Percentiles rank a stretch among this genome's conserved stretches.
Conservation (phyloP, 2,888 invertebrate genomes). For the Pseudoips prasinana region DNA sequence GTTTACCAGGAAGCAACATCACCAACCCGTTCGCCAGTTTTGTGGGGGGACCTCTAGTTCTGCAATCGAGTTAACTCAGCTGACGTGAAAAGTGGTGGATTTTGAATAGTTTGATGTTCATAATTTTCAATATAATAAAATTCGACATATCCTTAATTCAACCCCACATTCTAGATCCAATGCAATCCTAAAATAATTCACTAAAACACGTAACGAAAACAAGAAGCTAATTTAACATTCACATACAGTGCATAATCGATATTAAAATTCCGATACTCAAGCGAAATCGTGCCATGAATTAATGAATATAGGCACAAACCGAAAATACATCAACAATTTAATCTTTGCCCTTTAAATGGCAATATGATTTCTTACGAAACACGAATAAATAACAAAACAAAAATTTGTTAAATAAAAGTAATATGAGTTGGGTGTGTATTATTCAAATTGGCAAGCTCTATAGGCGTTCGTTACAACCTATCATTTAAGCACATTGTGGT, state of each 20-base stretch:
- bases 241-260: slow-evolving; percentile 21
- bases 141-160: too few species aligned
- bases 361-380: slow-evolving; percentile 21
- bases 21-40: too few species aligned
- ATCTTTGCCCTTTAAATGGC: slow-evolving; percentile 27
- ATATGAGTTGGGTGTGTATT: slow-evolving; percentile 22
- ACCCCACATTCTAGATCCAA: too few species aligned
- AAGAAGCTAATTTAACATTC: neutral
- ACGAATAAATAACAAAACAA: slow-evolving; percentile 29
- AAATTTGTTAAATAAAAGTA: slow-evolving; percentile 6
- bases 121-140: too few species aligned
- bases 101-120: too few species aligned
- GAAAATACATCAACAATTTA: slow-evolving; percentile 25
- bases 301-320: slow-evolving; percentile 21
- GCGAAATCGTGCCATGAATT: slow-evolving; percentile 16
- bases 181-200: too few species aligned
- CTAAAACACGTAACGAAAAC: too few species aligned
- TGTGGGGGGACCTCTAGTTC: too few species aligned
- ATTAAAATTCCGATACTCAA: slow-evolving; percentile 18
- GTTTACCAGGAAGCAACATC: too few species aligned
- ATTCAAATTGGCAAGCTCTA: slow-evolving; percentile 19
- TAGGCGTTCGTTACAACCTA: slow-evolving; percentile 14
- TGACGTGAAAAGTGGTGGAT: too few species aligned
- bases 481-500: slow-evolving; percentile 22
- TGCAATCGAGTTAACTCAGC: too few species aligned